Percentiles rank a stretch among this genome's conserved stretches.
These are phyloP conservation scores for Dipodomys ordii DNA, from an alignment of 2,113 vertebrate species.

Conservation along the genomic window DNA sequence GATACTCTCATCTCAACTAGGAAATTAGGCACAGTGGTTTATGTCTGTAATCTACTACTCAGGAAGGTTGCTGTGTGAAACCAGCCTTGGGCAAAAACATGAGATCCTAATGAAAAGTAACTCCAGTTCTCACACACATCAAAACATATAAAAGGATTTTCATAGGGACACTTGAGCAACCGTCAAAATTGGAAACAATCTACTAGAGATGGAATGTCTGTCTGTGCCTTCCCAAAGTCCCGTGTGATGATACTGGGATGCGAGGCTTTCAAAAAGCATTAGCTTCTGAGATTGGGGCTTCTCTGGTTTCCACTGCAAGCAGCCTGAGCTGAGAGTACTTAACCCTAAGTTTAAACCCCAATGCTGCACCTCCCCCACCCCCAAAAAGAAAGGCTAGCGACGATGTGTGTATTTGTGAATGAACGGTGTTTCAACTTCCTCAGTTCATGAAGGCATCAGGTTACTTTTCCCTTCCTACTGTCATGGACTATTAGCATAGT, in stretches of 20 bases:
- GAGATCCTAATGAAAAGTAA: too few relatives aligned
- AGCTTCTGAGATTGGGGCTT: background rate
- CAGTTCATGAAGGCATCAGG: background rate
- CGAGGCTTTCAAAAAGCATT: background rate
- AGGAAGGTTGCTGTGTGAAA: too few relatives aligned
- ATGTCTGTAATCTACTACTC: too few relatives aligned
- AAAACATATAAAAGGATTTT: constrained; percentile 1
- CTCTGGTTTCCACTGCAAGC: too few relatives aligned
- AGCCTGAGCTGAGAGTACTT: too few relatives aligned
- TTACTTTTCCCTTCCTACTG: background rate
- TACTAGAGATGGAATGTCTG: background rate
- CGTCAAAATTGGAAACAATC: background rate
- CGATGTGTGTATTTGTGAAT: background rate
- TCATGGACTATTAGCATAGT: background rate
- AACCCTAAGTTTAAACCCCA: too few relatives aligned
- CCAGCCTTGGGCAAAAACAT: too few relatives aligned
- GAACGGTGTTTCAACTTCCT: background rate
- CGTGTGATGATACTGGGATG: background rate
- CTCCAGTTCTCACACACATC: background rate
- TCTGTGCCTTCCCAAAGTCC: too few relatives aligned
- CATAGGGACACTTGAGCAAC: background rate
- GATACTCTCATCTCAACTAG: too few relatives aligned
- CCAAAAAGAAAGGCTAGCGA: background rate
- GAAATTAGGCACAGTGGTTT: too few relatives aligned
- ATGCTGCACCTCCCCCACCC: too few relatives aligned